Conservation (phyloP, 2,797 vertebrate species). For the Arnoldichthys spilopterus region DNA sequence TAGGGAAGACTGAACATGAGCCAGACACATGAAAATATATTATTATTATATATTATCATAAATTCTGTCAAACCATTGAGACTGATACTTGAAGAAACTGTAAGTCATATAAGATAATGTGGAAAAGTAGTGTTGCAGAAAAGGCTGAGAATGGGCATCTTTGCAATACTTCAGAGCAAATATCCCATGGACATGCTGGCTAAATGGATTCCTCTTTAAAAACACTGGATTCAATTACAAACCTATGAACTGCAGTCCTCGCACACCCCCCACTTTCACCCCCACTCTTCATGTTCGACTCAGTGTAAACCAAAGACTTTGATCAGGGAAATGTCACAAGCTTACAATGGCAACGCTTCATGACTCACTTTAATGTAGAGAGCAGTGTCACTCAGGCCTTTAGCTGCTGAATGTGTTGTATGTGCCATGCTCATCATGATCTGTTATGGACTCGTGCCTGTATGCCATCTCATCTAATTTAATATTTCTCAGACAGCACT, state of each 20-base stretch:
- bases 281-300: not conserved
- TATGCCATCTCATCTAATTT: constrained; percentile 6
- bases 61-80: too few species aligned
- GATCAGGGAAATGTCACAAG: constrained; percentile 7
- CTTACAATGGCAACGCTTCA: not conserved
- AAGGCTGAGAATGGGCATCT: constrained; percentile 9
- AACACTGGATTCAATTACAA: constrained; percentile 41
- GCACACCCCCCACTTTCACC: constrained; percentile 5
- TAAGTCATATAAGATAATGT: not conserved
- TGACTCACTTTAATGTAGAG: not conserved
- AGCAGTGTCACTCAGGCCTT: not conserved
- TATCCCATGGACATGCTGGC: constrained; percentile 20
- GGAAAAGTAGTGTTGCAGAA: not conserved
- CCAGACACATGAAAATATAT: too few species aligned
- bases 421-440: not conserved
- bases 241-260: constrained; percentile 1
- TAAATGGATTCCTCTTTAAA: constrained; percentile 28
- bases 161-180: constrained; percentile 31
- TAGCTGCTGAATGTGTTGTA: not conserved
- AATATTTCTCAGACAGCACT: not conserved
- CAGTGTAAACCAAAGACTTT: not conserved
- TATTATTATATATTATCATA: too few species aligned
- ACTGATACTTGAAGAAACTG: not conserved
- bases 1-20: too few species aligned
- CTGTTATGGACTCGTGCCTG: not conserved